These are phyloP conservation scores for Tetranychus cinnabarinus DNA, from an alignment of 1,140 invertebrate species.

Conservation along the genomic window DNA sequence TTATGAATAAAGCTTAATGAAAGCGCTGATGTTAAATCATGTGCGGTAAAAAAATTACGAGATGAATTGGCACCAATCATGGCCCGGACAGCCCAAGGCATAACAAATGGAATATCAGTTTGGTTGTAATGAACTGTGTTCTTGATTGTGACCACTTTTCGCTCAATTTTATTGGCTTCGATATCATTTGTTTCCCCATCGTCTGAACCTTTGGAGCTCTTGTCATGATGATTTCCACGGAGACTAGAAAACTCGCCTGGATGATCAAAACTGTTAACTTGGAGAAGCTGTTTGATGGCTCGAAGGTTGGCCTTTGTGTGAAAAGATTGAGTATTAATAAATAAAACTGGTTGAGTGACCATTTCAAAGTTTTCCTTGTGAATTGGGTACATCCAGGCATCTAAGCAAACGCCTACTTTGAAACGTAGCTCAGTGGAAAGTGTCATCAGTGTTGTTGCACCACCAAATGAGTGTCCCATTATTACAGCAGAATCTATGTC, in stretches of 20 bases:
- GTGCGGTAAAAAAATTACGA: conserved; percentile 19
- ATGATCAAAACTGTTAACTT: not conserved
- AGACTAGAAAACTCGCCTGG: not conserved
- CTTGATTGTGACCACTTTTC: conserved; percentile 24
- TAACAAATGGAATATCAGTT: conserved; percentile 25
- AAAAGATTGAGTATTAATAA: conserved; percentile 39
- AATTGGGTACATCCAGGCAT: conserved; percentile 43
- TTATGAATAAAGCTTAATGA: conserved; percentile 20
- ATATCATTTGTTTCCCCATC: too few relatives aligned
- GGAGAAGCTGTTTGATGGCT: conserved; percentile 22
- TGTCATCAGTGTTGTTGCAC: conserved; percentile 31
- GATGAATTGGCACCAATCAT: conserved; percentile 19
- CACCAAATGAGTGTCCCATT: conserved; percentile 43
- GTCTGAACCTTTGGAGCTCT: not conserved
- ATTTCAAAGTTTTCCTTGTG: conserved; percentile 26
- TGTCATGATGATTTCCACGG: not conserved
- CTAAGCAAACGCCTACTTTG: conserved; percentile 23
- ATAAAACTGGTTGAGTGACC: conserved; percentile 31
- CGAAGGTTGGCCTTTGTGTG: conserved; percentile 33
- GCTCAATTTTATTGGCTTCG: too few relatives aligned
- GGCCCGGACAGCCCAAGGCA: conserved; percentile 17
- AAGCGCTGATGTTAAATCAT: conserved; percentile 18
- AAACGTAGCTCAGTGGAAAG: conserved; percentile 28
- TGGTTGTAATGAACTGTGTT: conserved; percentile 26
- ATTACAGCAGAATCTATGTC: conserved; percentile 29